These are phyloP conservation scores for Danio tinwini DNA, from an alignment of 2,797 vertebrate species.

Conservation along the genomic window DNA sequence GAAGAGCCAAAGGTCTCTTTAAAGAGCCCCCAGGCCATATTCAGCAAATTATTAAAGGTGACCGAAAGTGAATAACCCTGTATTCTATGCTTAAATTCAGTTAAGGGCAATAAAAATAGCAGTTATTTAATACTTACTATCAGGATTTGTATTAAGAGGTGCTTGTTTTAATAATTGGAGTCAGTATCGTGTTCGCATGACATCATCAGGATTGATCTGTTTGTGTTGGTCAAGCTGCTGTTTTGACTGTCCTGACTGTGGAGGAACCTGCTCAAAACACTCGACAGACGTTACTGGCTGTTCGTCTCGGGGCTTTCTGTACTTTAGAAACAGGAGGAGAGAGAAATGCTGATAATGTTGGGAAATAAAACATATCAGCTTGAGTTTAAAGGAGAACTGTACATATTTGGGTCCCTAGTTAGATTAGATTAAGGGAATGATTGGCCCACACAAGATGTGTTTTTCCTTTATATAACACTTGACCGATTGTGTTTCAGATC, in stretches of 20 bases:
- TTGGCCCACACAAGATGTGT: neutral
- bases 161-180: slow-evolving; percentile 7
- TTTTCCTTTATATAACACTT: neutral
- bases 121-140: neutral
- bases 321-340: slow-evolving; percentile 27
- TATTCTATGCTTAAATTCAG: neutral
- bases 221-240: slow-evolving; percentile 54
- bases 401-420: slow-evolving; percentile 8
- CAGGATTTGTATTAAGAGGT: neutral
- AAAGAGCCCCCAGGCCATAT: neutral
- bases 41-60: neutral
- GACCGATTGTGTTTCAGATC: neutral
- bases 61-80: neutral
- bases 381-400: slow-evolving; percentile 4
- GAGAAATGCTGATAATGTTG: slow-evolving; percentile 24
- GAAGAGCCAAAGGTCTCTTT: neutral
- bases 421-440: slow-evolving; percentile 18
- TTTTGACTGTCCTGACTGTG: slow-evolving; percentile 59
- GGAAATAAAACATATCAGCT: slow-evolving; percentile 13
- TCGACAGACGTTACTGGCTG: slow-evolving; percentile 48
- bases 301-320: slow-evolving; percentile 9
- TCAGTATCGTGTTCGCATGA: slow-evolving; percentile 19
- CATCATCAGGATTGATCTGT: slow-evolving; percentile 52
- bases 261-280: slow-evolving; percentile 54
- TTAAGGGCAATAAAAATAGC: neutral